These are phyloP conservation scores for Callaeas wilsoni DNA, from an alignment of 2,113 vertebrate genomes.

Conservation along the genomic window DNA sequence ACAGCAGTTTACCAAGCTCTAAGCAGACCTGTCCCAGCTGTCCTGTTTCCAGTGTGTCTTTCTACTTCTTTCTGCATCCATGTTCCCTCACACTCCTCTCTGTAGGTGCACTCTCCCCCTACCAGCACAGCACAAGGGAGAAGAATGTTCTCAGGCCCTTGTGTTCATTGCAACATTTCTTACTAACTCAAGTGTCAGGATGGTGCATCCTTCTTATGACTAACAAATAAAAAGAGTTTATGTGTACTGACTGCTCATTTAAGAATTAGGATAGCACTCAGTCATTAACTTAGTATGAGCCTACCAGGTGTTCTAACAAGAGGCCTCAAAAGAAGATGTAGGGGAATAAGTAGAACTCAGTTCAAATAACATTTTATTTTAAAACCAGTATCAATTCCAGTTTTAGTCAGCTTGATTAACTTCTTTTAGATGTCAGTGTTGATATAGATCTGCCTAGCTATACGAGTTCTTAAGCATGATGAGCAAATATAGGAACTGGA, in stretches of 20 bases:
- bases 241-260: background rate
- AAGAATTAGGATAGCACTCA: background rate
- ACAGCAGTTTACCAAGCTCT: background rate
- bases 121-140: background rate
- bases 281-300: background rate
- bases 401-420: background rate
- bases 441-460: background rate
- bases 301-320: background rate
- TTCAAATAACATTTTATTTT: background rate
- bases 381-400: background rate
- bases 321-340: background rate
- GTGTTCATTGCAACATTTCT: background rate
- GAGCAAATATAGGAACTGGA: background rate
- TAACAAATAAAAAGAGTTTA: background rate
- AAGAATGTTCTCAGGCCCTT: background rate
- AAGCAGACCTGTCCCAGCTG: background rate
- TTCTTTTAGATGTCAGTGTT: background rate
- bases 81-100: rapidly evolving
- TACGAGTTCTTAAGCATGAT: background rate
- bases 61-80: background rate
- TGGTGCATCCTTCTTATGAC: background rate
- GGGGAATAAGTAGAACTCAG: background rate
- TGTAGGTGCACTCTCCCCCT: background rate
- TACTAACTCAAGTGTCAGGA: background rate
- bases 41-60: background rate